These are phyloP conservation scores for Illadopsis cleaveri DNA, from an alignment of 2,113 vertebrate genomes.

Conservation along the genomic window DNA sequence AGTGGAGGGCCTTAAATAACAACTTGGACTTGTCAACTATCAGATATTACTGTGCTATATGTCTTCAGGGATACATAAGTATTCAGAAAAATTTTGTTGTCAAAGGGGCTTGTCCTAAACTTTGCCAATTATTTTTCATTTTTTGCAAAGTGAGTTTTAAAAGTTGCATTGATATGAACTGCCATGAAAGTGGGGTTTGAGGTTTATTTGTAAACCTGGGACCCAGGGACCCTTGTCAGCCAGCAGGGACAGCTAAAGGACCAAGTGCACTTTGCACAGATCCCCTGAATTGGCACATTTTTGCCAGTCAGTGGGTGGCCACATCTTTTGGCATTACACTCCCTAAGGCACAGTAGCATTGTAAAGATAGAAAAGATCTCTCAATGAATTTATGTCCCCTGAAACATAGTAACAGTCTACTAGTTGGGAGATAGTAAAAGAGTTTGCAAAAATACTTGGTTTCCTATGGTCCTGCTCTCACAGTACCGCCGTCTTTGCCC, in stretches of 20 bases:
- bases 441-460: background rate
- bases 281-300: background rate
- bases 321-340: background rate
- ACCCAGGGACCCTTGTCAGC: background rate
- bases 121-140: background rate
- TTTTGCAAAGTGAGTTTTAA: background rate
- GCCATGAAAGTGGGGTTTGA: background rate
- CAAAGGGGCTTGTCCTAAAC: background rate
- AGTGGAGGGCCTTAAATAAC: background rate
- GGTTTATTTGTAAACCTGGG: background rate
- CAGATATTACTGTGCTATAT: background rate
- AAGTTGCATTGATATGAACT: background rate
- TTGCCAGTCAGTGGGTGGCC: background rate
- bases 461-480: background rate
- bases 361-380: background rate
- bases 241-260: background rate
- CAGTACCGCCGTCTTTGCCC: background rate
- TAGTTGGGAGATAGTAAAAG: background rate
- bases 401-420: background rate
- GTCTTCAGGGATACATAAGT: background rate
- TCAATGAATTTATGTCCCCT: background rate
- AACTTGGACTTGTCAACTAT: background rate
- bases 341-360: background rate
- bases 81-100: background rate
- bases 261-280: background rate